A percentile compares a stretch with the other conserved stretches of the same genome.
phyloP scores from a whole-genome alignment of 2,888 invertebrate genomes.

The Pemphredon lugubris region DNA sequence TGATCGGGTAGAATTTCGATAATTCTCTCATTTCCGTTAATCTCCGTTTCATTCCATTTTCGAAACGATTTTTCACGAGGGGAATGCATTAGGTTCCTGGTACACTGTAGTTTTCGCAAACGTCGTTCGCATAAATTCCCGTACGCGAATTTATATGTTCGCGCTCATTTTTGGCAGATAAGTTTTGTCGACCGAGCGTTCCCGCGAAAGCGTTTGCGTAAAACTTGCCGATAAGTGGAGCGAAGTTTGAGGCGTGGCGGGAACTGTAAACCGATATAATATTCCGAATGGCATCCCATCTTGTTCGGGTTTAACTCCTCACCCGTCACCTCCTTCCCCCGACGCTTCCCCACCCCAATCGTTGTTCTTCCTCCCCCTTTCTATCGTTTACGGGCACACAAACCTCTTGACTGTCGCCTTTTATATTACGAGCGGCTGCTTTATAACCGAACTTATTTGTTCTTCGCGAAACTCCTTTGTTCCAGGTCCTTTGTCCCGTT shows the following conservation, averaged over 20 bases:
- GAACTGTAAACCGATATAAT: constrained; percentile 27
- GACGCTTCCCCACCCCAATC: not conserved
- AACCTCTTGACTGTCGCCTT: constrained; percentile 16
- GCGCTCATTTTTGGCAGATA: not conserved
- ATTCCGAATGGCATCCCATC: constrained; percentile 29
- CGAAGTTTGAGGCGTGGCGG: constrained; percentile 1
- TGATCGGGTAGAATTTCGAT: no score
- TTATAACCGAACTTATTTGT: constrained; percentile 63
- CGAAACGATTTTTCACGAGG: no score
- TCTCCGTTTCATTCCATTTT: no score
- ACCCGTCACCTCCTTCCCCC: constrained; percentile 19
- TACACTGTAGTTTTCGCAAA: no score
- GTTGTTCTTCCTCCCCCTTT: constrained; percentile 1
- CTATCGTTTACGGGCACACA: constrained; percentile 21
- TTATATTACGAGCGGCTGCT: constrained; percentile 45
- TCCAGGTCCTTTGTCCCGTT: constrained; percentile 34
- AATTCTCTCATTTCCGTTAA: no score
- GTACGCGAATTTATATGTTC: no score
- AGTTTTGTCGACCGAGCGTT: constrained; percentile 1
- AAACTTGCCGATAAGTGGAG: no score
- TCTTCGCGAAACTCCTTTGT: constrained; percentile 47
- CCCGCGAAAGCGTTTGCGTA: not conserved
- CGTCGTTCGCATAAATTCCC: no score
- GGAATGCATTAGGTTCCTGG: no score
- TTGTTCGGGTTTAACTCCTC: constrained; percentile 23